These are phyloP conservation scores for Cydia amplana DNA, from an alignment of 1,140 invertebrate genomes.

Conservation along the genomic window DNA sequence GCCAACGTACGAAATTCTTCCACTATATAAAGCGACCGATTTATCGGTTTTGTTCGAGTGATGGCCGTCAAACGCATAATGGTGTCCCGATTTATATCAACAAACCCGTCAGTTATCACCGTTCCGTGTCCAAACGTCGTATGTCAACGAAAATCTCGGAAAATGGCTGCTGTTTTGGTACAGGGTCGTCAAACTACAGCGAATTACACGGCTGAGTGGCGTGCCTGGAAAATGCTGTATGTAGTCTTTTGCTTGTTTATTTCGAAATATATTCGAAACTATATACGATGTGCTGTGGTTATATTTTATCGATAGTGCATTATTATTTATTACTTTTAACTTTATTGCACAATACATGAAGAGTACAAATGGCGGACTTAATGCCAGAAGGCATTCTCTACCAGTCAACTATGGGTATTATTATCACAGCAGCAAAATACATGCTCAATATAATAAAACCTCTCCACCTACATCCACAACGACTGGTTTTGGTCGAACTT, in stretches of 20 bases:
- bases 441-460: too few species aligned
- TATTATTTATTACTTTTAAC: too few species aligned
- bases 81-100: conserved; percentile 3
- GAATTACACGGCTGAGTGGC: conserved; percentile 1
- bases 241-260: not conserved
- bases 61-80: not conserved
- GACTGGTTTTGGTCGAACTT: too few species aligned
- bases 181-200: not conserved
- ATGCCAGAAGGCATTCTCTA: too few species aligned
- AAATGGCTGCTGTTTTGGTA: not conserved
- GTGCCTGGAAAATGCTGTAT: not conserved
- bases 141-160: not conserved
- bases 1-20: not conserved
- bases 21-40: conserved; percentile 5
- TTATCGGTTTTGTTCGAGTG: not conserved
- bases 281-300: too few species aligned
- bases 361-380: too few species aligned
- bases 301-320: not conserved
- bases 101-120: not conserved
- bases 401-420: too few species aligned
- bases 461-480: too few species aligned
- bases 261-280: too few species aligned
- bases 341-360: too few species aligned
- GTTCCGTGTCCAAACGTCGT: not conserved
- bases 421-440: not conserved